These are phyloP conservation scores for Cassiopea andromeda DNA, from an alignment of 30 jellyfish, hydroid and myxozoan species.

Conservation along the genomic window DNA sequence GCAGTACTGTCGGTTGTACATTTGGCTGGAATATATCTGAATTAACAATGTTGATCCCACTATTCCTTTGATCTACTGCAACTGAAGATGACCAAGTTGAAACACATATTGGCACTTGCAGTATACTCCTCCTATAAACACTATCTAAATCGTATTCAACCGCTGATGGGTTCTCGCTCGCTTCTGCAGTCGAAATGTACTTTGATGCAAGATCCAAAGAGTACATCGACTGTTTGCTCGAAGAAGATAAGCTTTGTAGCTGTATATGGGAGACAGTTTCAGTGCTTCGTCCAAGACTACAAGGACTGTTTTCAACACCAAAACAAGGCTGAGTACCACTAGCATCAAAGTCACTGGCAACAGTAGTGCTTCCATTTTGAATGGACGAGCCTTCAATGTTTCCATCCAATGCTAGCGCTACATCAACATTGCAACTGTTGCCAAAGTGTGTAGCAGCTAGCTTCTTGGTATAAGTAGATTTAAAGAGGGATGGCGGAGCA, in stretches of 20 bases:
- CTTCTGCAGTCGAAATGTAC: neutral
- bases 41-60: neutral
- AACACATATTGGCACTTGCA: neutral
- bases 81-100: neutral
- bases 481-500: constrained; percentile 32
- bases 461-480: constrained; percentile 28
- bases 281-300: neutral
- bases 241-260: neutral
- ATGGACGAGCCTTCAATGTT: neutral
- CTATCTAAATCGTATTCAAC: neutral
- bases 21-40: neutral
- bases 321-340: no score
- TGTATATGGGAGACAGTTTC: neutral
- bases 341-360: neutral
- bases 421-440: neutral
- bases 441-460: neutral
- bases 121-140: neutral
- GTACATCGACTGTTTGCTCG: neutral
- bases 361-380: neutral
- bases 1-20: neutral
- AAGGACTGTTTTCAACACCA: neutral
- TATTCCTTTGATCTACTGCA: neutral
- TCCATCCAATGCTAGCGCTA: neutral
- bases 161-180: neutral
- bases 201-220: neutral